A percentile compares a stretch with the other conserved stretches of the same genome.
phyloP scores from a whole-genome alignment of 2,888 invertebrate genomes.

The Caenorhabditis japonica region DNA sequence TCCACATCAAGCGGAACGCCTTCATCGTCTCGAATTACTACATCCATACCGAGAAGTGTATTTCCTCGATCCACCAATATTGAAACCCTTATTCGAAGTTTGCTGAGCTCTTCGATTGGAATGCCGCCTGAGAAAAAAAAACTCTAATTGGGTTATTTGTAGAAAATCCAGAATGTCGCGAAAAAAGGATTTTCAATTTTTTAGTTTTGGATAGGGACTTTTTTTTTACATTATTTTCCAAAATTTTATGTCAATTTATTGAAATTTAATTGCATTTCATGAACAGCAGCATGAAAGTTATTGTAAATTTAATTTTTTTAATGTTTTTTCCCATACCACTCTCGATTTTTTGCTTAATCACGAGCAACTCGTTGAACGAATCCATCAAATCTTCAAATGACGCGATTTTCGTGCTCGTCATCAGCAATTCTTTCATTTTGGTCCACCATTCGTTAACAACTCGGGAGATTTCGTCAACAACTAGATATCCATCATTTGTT shows the following conservation, averaged over 20 bases:
- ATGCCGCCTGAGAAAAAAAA: too few relatives aligned
- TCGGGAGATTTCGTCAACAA: slow-evolving; percentile 44
- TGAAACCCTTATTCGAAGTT: slow-evolving; percentile 49
- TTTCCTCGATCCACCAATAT: slow-evolving; percentile 59
- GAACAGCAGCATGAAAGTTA: too few relatives aligned
- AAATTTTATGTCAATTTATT: too few relatives aligned
- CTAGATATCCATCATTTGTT: slow-evolving; percentile 44
- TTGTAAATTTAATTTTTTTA: too few relatives aligned
- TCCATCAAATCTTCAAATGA: slow-evolving; percentile 47
- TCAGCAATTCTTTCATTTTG: slow-evolving; percentile 45
- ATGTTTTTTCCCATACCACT: too few relatives aligned
- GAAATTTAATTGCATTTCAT: too few relatives aligned
- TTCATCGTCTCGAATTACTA: slow-evolving; percentile 56
- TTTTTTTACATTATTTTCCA: too few relatives aligned
- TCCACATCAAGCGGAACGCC: slow-evolving; percentile 56
- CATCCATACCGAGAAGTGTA: slow-evolving; percentile 53
- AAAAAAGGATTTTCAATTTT: too few relatives aligned
- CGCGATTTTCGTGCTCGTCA: slow-evolving; percentile 16
- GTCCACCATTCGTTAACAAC: slow-evolving; percentile 52
- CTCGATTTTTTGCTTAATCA: slow-evolving; percentile 50
- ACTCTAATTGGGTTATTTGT: too few relatives aligned
- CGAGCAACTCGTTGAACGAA: slow-evolving; percentile 41
- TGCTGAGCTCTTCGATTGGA: slow-evolving; percentile 58
- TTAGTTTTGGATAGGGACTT: too few relatives aligned
- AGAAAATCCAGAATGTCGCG: too few relatives aligned